Percentiles rank a stretch among this genome's conserved stretches.
phyloP scores from a whole-genome alignment of 2,888 invertebrate genomes.

The Acanthacorydalis orientalis region DNA sequence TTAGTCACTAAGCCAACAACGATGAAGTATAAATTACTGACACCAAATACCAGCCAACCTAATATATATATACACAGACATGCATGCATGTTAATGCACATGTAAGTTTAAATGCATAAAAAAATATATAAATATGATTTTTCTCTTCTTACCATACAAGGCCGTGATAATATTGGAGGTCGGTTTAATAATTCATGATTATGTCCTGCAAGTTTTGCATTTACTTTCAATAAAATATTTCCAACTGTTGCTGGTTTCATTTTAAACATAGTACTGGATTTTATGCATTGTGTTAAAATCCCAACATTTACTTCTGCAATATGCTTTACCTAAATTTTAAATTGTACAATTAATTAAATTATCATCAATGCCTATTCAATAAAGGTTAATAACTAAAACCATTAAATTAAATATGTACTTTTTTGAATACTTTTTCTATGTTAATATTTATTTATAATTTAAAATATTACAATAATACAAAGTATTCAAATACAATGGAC shows the following conservation, averaged over 20 bases:
- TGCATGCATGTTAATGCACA: too few relatives aligned
- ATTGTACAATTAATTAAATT: neutral
- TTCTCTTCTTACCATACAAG: constrained; percentile 31
- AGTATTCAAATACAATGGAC: too few relatives aligned
- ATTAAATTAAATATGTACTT: neutral
- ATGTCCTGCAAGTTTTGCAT: constrained; percentile 68
- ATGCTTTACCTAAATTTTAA: constrained; percentile 36
- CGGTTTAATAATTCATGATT: constrained; percentile 39
- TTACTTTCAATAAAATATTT: constrained; percentile 62
- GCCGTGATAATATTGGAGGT: constrained; percentile 31
- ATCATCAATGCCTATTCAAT: neutral
- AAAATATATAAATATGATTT: neutral
- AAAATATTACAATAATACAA: too few relatives aligned
- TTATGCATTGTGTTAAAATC: constrained; percentile 58
- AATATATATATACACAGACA: too few relatives aligned
- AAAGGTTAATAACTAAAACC: neutral
- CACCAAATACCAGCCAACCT: too few relatives aligned
- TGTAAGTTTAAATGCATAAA: too few relatives aligned
- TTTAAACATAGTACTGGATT: constrained; percentile 28
- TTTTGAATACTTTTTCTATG: too few relatives aligned
- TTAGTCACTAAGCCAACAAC: too few relatives aligned
- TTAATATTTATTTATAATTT: too few relatives aligned
- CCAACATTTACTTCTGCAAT: constrained; percentile 50
- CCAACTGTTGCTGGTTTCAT: constrained; percentile 42
- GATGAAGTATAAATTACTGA: too few relatives aligned